Base-by-base conservation (phyloP, 2,888 invertebrate genomes). In the Carpatolechia fugitivella region DNA sequence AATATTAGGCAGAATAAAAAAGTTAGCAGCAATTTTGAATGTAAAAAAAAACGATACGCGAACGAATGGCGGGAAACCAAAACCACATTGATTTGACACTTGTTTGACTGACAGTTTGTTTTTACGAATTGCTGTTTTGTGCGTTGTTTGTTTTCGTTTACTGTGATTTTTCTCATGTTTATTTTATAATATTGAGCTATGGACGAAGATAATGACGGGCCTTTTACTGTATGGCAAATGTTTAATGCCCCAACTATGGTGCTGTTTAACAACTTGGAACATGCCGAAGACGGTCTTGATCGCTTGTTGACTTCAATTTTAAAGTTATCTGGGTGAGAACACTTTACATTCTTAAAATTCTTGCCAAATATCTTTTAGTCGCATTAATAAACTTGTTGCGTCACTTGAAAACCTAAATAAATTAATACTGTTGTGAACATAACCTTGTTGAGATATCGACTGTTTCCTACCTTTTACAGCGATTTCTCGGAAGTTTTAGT, bases 231-330 rank as follows among this genome's bases (percentile, higher is more conserved):
- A 31, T 94, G 94, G 94, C 91, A 92, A 80, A 92, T 92, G 80
- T 92, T 93, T 64, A 92, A 92, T 70, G 91, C 91, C 24, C 92
- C 93, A 2, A 91, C 93, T 31, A 87, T 92, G 68, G 87, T 90
- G 6, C 76, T 93, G 18, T 91, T 93, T 60, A 88, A 91, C 60
- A 92, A 92, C 66, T 82, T 92, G 59, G 90, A 92, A 66, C 85
- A 89, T 66, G 87, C 91, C 36, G 91, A 88, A 41, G 90, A 86
- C 62, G 90, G 90, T 11, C 79, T 92, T 5, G 92, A 92, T 62
- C 86, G 88, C 68, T 75, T 93, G 47, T 81, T 93, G n/a, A 88
- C 90, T 58, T 92, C 91, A 1, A 89, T 94, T 60, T 77, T 93
- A 55, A 93, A 92, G 69, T 84, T 92, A 50, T 91, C 91, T 31